Evolutionary conservation across 2,888 invertebrate genomes (phyloP).

Genomic region (Drosophila bunnanda): DNA sequence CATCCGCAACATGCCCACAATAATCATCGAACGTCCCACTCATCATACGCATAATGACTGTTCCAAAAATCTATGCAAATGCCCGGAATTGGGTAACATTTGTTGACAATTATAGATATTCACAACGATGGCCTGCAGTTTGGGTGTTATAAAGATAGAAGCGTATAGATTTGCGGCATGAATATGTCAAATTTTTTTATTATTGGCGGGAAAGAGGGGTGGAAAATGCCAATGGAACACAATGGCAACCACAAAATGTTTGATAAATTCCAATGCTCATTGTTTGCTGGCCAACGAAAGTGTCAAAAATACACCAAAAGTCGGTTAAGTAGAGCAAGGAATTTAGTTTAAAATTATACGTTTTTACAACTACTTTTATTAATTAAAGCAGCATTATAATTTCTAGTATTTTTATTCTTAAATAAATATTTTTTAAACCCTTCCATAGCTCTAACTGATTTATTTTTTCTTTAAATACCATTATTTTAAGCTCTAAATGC

Average conservation of each 20-base stretch:
- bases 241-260: slow-evolving; percentile 17
- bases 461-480: too few species aligned
- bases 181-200: slow-evolving; percentile 20
- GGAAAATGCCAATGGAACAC: slow-evolving; percentile 11
- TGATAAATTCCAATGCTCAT: slow-evolving; percentile 11
- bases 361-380: neutral
- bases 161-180: slow-evolving; percentile 18
- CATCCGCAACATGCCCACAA: slow-evolving; percentile 16
- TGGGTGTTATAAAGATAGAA: slow-evolving; percentile 33
- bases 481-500: neutral
- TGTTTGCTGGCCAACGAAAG: slow-evolving; percentile 9
- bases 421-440: neutral
- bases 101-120: slow-evolving; percentile 74
- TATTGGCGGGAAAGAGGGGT: neutral
- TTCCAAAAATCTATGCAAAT: slow-evolving; percentile 63
- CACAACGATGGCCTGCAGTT: slow-evolving; percentile 65
- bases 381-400: neutral
- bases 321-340: neutral
- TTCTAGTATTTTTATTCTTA: neutral
- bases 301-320: slow-evolving; percentile 4
- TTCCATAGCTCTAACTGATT: neutral
- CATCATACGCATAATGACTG: slow-evolving; percentile 59
- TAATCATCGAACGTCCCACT: slow-evolving; percentile 11
- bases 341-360: too few species aligned
- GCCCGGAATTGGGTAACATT: slow-evolving; percentile 44